phyloP scores from a whole-genome alignment of 2,113 vertebrate genomes.

The Calyptommatus sinebrachiatus region DNA sequence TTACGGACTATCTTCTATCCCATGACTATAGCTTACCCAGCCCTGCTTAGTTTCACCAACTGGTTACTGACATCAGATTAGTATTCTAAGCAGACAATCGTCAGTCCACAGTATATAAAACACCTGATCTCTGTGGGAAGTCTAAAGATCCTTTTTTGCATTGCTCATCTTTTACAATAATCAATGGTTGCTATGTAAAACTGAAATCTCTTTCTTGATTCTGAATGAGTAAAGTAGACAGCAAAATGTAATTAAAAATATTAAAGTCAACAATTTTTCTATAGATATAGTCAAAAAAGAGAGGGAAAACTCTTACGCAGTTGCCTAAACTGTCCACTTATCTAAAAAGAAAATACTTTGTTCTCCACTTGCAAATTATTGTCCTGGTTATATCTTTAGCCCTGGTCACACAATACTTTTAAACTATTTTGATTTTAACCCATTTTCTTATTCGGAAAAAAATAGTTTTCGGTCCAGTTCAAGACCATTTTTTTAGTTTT shows the following conservation, averaged over 20 bases:
- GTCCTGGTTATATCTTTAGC: no score
- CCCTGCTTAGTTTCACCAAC: slow-evolving; percentile 39
- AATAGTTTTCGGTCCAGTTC: no score
- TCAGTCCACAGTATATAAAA: slow-evolving; percentile 44
- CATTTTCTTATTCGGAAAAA: no score
- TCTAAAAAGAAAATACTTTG: no score
- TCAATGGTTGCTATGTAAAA: slow-evolving; percentile 14
- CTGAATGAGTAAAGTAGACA: not conserved
- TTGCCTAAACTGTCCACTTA: not conserved
- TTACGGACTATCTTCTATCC: no score
- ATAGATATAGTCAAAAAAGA: no score
- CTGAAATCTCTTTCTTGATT: not conserved
- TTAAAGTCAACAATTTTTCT: not conserved
- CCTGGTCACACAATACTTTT: no score
- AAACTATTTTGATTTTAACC: no score
- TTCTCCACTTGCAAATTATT: no score
- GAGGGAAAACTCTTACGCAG: not conserved
- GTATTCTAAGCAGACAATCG: slow-evolving; percentile 43
- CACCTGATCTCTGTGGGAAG: slow-evolving; percentile 57
- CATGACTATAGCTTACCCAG: slow-evolving; percentile 26
- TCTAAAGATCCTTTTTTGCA: slow-evolving; percentile 20
- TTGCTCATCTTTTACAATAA: slow-evolving; percentile 29
- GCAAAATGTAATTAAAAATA: not conserved
- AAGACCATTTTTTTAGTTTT: no score
- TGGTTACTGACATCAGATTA: slow-evolving; percentile 51